These are phyloP conservation scores for Anoplolepis gracilipes DNA, from an alignment of 1,140 invertebrate species.

Conservation along the genomic window DNA sequence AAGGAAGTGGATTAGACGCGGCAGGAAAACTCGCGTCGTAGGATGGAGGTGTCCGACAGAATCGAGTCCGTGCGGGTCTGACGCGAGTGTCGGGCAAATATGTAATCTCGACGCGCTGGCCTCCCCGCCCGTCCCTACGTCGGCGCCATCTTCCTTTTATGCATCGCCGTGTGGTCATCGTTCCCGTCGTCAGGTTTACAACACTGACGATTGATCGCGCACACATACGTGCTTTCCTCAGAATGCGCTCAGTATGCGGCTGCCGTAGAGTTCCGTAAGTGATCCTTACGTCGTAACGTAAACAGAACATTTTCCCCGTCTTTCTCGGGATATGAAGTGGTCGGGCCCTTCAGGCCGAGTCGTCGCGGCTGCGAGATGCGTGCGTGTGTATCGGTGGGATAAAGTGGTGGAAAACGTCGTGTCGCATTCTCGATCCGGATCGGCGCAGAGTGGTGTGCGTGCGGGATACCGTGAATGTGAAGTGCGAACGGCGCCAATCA, in stretches of 20 bases:
- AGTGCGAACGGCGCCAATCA: constrained; percentile 43
- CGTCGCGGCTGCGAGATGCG: constrained; percentile 1
- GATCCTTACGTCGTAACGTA: constrained; percentile 72
- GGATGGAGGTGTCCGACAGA: neutral
- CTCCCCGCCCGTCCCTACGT: neutral
- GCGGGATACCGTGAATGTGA: constrained; percentile 23
- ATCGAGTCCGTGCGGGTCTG: too few species aligned
- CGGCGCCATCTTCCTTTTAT: constrained; percentile 44
- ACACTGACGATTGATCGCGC: constrained; percentile 76
- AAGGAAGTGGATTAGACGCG: neutral
- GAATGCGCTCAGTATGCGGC: constrained; percentile 71
- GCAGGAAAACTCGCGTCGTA: neutral
- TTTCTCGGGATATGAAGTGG: constrained; percentile 72
- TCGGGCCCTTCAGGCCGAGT: constrained; percentile 43
- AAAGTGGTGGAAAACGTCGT: too few species aligned
- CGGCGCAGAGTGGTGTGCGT: constrained; percentile 3
- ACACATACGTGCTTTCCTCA: constrained; percentile 67
- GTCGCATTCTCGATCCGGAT: constrained; percentile 2
- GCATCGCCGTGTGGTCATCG: neutral
- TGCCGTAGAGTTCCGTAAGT: neutral
- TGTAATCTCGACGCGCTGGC: neutral
- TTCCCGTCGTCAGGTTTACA: constrained; percentile 67
- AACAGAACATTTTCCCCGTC: constrained; percentile 74
- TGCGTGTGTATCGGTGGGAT: too few species aligned
- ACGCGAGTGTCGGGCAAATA: neutral